phyloP scores from a whole-genome alignment of 2,113 vertebrate genomes.

The Barnardius zonarius region DNA sequence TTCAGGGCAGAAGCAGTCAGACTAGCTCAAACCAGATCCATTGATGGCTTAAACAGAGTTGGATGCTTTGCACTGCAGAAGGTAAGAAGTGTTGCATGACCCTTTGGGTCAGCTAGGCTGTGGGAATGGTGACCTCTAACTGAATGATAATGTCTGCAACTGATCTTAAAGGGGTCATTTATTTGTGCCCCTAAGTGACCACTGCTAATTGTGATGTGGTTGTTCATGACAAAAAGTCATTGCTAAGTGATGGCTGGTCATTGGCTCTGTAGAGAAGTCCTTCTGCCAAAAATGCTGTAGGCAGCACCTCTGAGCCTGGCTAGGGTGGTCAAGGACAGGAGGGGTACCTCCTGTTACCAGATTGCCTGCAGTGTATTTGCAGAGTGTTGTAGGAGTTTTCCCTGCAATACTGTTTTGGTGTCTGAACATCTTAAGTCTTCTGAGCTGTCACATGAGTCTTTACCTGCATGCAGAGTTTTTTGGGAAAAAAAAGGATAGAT shows the following conservation, averaged over 20 bases:
- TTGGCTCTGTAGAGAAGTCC: not conserved
- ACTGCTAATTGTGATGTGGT: not conserved
- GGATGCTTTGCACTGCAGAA: not conserved
- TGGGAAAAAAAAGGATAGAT: not conserved
- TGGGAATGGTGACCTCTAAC: not conserved
- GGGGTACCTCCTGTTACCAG: not conserved
- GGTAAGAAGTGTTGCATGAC: not conserved
- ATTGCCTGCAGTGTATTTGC: not conserved
- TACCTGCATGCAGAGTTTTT: not conserved
- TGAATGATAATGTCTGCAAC: not conserved
- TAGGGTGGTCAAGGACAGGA: not conserved
- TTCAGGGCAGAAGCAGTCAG: not conserved
- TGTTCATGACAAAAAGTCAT: not conserved
- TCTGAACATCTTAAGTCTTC: not conserved
- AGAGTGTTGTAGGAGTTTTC: not conserved
- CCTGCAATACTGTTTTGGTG: not conserved
- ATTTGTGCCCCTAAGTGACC: not conserved
- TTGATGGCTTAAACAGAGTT: not conserved
- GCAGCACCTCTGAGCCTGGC: not conserved
- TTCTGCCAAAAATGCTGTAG: not conserved
- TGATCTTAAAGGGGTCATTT: not conserved
- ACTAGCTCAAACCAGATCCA: not conserved
- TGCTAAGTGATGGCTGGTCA: not conserved
- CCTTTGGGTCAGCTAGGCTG: not conserved
- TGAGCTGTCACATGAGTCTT: not conserved